These are phyloP conservation scores for Drosophila prolongata DNA, from an alignment of 2,888 invertebrate species.

Conservation along the genomic window DNA sequence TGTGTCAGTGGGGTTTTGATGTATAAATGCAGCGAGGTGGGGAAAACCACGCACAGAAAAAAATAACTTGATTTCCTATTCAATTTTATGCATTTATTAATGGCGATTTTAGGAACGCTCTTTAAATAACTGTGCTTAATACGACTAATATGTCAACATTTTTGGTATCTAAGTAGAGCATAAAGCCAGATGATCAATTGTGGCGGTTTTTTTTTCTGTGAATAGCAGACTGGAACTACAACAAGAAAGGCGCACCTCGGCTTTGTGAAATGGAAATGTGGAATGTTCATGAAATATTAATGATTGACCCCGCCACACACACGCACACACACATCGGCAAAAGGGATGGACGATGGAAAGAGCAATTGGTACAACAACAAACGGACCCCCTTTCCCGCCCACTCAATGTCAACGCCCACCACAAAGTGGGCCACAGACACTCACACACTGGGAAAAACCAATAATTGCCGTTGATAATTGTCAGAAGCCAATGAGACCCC, in stretches of 20 bases:
- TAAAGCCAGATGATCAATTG: background rate
- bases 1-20: slow-evolving; percentile 67
- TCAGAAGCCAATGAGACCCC: slow-evolving; percentile 14
- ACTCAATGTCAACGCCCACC: slow-evolving; percentile 72
- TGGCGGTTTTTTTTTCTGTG: slow-evolving; percentile 5
- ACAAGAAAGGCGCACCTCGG: slow-evolving; percentile 47
- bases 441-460: slow-evolving; percentile 40
- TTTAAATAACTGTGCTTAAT: too few relatives aligned
- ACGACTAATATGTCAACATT: too few relatives aligned
- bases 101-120: too few relatives aligned
- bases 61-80: background rate
- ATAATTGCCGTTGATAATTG: slow-evolving; percentile 59
- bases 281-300: slow-evolving; percentile 82
- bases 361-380: slow-evolving; percentile 29
- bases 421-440: slow-evolving; percentile 39
- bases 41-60: slow-evolving; percentile 1
- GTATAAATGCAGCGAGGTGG: slow-evolving; percentile 54
- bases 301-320: slow-evolving; percentile 61
- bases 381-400: slow-evolving; percentile 45
- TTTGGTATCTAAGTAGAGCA: too few relatives aligned
- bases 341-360: slow-evolving; percentile 37
- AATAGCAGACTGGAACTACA: background rate
- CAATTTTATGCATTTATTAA: too few relatives aligned
- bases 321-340: slow-evolving; percentile 7
- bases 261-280: slow-evolving; percentile 71